Evolutionary conservation across 2,888 invertebrate species (phyloP), one percentile per base, ranked within the genome.

Genomic region (Plebejus anna): DNA sequence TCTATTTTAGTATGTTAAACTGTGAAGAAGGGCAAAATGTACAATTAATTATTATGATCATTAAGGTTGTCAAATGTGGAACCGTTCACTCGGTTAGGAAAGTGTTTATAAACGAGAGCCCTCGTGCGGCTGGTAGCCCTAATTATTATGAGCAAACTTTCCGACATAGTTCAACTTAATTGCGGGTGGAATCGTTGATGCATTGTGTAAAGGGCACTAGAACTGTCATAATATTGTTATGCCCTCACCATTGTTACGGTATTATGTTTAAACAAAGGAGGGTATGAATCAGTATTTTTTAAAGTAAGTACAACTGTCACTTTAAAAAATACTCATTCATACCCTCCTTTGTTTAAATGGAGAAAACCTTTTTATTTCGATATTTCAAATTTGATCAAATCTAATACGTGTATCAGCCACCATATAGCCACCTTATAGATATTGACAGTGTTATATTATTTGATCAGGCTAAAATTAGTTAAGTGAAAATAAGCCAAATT

Each of bases 131-230:
- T 36, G 66, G 66, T 16, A 66, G 32, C 66, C 66, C 66, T 66
- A 36, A 66, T 66, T 66, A 36, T 66, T 66, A 66, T 66, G 66
- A 66, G 66, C 66, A 32, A 66, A 66, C 66, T 66, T 66, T 66
- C 66, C 16, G 22, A 13, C 66, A 36, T 66, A 66, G 66, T 66
- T 66, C 66, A 4, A 32, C 32, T 13, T 66, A 66, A 66, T 66
- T 32, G 66, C 32, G 32, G 1, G 32, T 36, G 66, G 16, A 11
- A 66, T 66, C 66, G 32, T 13, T 16, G 28, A 32, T 66, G 32
- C 66, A 36, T 66, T 66, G 66, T 36, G 66, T 66, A 66, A 66
- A 66, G 36, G 16, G 32, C 66, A 66, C 66, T 66, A 66, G 61
- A 32, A 66, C 32, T 66, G 66, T 66, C 66, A 5, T 66, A 5